These are phyloP conservation scores for Calidris pygmaea DNA, from an alignment of 2,113 vertebrate genomes.

Conservation along the genomic window DNA sequence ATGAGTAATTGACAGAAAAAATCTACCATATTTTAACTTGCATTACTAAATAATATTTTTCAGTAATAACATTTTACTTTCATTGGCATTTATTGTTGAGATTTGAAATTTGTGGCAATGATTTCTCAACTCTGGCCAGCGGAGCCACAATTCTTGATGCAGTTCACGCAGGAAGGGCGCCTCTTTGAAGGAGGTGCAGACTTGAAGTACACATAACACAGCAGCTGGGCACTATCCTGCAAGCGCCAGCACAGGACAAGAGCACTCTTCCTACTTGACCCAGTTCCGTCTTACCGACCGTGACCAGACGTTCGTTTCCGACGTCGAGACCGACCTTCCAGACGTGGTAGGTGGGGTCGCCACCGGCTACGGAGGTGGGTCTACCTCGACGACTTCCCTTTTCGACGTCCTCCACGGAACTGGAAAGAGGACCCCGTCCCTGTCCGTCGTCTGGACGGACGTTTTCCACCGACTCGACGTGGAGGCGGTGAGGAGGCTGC, in stretches of 20 bases:
- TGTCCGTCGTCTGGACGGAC: too few species aligned
- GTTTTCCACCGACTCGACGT: too few species aligned
- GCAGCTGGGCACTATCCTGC: not conserved
- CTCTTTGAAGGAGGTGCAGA: not conserved
- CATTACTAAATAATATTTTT: not conserved
- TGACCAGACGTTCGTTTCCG: too few species aligned
- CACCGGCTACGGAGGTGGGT: too few species aligned
- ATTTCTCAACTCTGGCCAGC: not conserved
- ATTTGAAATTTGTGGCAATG: not conserved
- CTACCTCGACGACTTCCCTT: too few species aligned
- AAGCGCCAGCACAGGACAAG: not conserved
- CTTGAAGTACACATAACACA: not conserved
- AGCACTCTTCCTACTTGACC: not conserved
- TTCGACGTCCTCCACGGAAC: too few species aligned
- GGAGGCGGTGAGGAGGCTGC: not conserved
- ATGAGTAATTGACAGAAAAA: not conserved
- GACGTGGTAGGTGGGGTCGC: too few species aligned
- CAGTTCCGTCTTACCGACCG: too few species aligned
- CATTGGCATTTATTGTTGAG: not conserved
- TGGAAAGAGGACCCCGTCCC: too few species aligned
- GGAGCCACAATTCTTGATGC: not conserved
- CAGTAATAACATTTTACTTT: not conserved
- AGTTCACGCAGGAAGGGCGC: not conserved
- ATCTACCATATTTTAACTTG: not conserved
- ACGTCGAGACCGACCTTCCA: too few species aligned